These are phyloP conservation scores for Ylistrum balloti DNA, from an alignment of 1,140 invertebrate genomes.

Conservation along the genomic window DNA sequence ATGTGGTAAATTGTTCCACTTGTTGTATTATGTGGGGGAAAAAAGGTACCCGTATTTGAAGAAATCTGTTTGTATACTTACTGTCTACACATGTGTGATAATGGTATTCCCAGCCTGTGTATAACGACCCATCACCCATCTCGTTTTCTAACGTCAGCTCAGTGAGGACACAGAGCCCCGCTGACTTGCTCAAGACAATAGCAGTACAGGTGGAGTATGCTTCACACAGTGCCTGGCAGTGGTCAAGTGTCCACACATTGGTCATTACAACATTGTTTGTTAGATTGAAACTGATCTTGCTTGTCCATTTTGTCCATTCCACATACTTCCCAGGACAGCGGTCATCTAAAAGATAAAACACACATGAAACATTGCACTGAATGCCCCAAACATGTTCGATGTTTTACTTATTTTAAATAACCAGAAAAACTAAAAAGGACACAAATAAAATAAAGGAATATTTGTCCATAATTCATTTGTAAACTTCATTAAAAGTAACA, in stretches of 20 bases:
- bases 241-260: slow-evolving; percentile 62
- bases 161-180: slow-evolving; percentile 56
- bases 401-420: too few relatives aligned
- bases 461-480: too few relatives aligned
- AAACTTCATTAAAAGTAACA: too few relatives aligned
- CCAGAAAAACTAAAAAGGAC: too few relatives aligned
- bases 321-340: slow-evolving; percentile 62
- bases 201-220: slow-evolving; percentile 53
- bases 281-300: background rate
- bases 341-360: slow-evolving; percentile 49
- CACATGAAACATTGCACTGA: too few relatives aligned
- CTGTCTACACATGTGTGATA: slow-evolving; percentile 59
- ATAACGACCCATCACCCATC: slow-evolving; percentile 44
- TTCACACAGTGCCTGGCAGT: slow-evolving; percentile 61
- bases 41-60: too few relatives aligned
- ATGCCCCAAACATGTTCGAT: too few relatives aligned
- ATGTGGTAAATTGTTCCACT: too few relatives aligned
- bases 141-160: background rate
- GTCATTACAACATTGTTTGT: slow-evolving; percentile 42
- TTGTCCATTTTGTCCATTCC: slow-evolving; percentile 56
- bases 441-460: too few relatives aligned
- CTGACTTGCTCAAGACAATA: slow-evolving; percentile 57
- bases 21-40: too few relatives aligned
- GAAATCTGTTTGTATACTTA: too few relatives aligned
- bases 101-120: slow-evolving; percentile 66